A percentile compares a stretch with the other conserved stretches of the same genome.
These are phyloP conservation scores for Drosophila bocqueti DNA, from an alignment of 1,140 invertebrate genomes.

Conservation along the genomic window DNA sequence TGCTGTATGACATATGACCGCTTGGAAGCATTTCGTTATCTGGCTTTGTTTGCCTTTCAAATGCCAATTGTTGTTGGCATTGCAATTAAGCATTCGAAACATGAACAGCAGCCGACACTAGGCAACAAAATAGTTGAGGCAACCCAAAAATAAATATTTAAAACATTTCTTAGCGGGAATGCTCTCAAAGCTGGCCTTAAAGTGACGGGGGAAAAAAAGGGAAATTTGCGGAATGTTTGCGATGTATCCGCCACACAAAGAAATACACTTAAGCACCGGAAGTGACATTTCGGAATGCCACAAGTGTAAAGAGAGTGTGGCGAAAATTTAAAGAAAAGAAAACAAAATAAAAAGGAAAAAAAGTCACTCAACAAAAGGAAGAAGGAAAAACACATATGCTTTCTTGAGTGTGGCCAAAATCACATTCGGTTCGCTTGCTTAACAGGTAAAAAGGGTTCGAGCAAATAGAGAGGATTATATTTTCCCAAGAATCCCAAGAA, in stretches of 20 bases:
- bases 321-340: constrained; percentile 7
- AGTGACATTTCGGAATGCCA: constrained; percentile 63
- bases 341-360: constrained; percentile 17
- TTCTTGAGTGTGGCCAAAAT: constrained; percentile 19
- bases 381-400: constrained; percentile 24
- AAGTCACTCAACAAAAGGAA: constrained; percentile 20
- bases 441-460: constrained; percentile 33
- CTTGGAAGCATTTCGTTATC: constrained; percentile 35
- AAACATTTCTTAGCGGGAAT: constrained; percentile 4
- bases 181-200: constrained; percentile 20
- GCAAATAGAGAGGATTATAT: constrained; percentile 34
- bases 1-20: background rate
- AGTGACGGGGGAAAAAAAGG: constrained; percentile 1
- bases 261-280: constrained; percentile 59
- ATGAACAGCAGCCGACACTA: constrained; percentile 19
- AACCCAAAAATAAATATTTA: constrained; percentile 24
- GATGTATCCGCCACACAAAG: constrained; percentile 18
- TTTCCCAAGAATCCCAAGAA: constrained; percentile 13
- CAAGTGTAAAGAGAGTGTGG: background rate
- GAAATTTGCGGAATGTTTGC: constrained; percentile 52
- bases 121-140: constrained; percentile 31
- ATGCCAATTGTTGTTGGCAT: constrained; percentile 70
- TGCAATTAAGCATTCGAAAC: constrained; percentile 48
- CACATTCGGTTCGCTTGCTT: constrained; percentile 3
- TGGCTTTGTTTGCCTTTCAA: constrained; percentile 53